phyloP scores from a whole-genome alignment of 2,888 invertebrate genomes.

The Conistra vaccinii region DNA sequence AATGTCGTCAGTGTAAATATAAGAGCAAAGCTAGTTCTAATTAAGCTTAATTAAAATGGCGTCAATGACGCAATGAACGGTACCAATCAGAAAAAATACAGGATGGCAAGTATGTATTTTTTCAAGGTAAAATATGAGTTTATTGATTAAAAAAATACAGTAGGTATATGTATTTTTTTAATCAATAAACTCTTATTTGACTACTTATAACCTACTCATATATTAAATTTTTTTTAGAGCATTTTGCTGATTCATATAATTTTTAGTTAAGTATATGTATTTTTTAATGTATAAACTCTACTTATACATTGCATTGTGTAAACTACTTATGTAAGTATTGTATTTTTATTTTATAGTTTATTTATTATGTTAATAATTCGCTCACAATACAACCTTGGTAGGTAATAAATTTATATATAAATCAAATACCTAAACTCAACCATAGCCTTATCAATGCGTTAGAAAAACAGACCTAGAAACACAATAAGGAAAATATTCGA shows the following conservation, averaged over 20 bases:
- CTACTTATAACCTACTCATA: no score
- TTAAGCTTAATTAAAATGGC: slow-evolving; percentile 23
- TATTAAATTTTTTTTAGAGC: no score
- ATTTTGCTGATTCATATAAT: no score
- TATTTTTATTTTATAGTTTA: slow-evolving; percentile 15
- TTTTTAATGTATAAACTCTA: no score
- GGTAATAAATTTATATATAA: slow-evolving; percentile 6
- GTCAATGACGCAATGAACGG: slow-evolving; percentile 8
- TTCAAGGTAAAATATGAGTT: neutral
- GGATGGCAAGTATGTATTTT: neutral
- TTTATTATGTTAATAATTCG: slow-evolving; percentile 21
- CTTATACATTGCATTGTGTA: no score
- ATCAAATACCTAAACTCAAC: slow-evolving; percentile 16
- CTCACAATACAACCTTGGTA: slow-evolving; percentile 1
- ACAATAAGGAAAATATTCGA: slow-evolving; percentile 50
- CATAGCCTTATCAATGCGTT: slow-evolving; percentile 21
- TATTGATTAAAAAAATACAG: neutral
- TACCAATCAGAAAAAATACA: slow-evolving; percentile 6
- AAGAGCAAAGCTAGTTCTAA: slow-evolving; percentile 7
- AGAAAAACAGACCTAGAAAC: slow-evolving; percentile 47
- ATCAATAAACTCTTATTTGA: no score
- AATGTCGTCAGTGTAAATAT: slow-evolving; percentile 7
- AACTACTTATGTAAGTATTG: neutral
- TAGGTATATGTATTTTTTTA: no score
- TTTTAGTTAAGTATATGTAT: no score